A percentile compares a stretch with the other conserved stretches of the same genome.
These are phyloP conservation scores for Elmis aenea DNA, from an alignment of 2,888 invertebrate species.

Conservation along the genomic window DNA sequence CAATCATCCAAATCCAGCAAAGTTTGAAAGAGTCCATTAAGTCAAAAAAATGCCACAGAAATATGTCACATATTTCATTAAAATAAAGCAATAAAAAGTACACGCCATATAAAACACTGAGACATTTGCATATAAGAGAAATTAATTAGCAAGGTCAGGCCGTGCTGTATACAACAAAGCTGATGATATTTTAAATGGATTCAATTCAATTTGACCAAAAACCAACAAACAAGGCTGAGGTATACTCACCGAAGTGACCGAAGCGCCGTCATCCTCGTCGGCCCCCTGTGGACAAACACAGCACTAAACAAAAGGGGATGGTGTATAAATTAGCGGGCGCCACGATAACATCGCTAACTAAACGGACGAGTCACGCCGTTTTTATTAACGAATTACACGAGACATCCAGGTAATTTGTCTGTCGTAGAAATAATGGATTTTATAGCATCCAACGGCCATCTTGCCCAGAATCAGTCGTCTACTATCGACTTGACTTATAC, in stretches of 20 bases:
- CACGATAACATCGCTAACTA: slow-evolving; percentile 43
- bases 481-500: slow-evolving; percentile 23
- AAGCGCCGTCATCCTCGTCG: slow-evolving; percentile 70
- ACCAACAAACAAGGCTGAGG: slow-evolving; percentile 26
- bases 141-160: too few relatives aligned
- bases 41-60: too few relatives aligned
- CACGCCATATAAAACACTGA: too few relatives aligned
- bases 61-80: too few relatives aligned
- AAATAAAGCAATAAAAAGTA: too few relatives aligned
- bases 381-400: slow-evolving; percentile 44
- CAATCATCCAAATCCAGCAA: too few relatives aligned
- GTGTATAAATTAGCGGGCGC: slow-evolving; percentile 46
- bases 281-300: slow-evolving; percentile 57
- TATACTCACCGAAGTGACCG: slow-evolving; percentile 65
- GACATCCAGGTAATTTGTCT: slow-evolving; percentile 43
- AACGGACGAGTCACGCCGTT: slow-evolving; percentile 45
- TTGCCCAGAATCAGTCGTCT: too few relatives aligned
- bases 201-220: slow-evolving; percentile 17
- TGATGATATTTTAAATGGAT: slow-evolving; percentile 9
- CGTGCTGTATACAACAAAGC: too few relatives aligned
- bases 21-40: too few relatives aligned
- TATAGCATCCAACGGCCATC: slow-evolving; percentile 27
- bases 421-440: slow-evolving; percentile 34
- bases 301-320: slow-evolving; percentile 45
- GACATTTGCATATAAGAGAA: too few relatives aligned